Base-by-base conservation (phyloP, 2,888 invertebrate species). In the Troglohyphantes excavatus region DNA sequence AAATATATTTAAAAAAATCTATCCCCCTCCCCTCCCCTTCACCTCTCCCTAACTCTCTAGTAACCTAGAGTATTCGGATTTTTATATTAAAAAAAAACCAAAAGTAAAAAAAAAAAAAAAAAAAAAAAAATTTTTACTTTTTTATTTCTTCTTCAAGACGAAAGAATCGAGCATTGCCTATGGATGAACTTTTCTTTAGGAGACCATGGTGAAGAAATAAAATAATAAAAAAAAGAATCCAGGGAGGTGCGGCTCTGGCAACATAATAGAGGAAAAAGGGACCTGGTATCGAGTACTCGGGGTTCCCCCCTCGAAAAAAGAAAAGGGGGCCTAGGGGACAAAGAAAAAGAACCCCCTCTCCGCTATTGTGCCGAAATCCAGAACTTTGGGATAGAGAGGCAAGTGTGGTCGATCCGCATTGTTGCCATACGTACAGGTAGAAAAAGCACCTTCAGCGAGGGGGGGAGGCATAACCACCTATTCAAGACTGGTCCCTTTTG, bases 361-460 rank as follows among this genome's bases (percentile, higher is more conserved):
- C n/a, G 33, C 33, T 33, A 6, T 82, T 82, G 81, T 70, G 39
- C 81, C 27, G 63, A 61, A 82, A 59, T 82, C 81, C 81, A 82
- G 70, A 82, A 67, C 79, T 65, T 70, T 83, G 26, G 86, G 81
- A 68, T 67, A 53, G 61, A 29, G 73, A 73, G 82, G 82, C 88
- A 89, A 89, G 88, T 89, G 88, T 89, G 88, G 88, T 82, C 82
- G 88, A 89, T 76, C 33, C 67, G 68, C 82, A 73, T 89, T 89
- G 88, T 89, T 26, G 0, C 53, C n/a, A 13, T 53, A n/a, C n/a
- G 82, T 59, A 68, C 82, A 83, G 88, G 82, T 82, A 75, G 82
- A 75, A n/a, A 86, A 89, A 89, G 88, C 82, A 89, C 88, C 88
- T 89, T 76, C 76, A 82, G 68, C 75, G 68, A 39, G 75, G 29